Conservation (phyloP, 2,888 invertebrate species). For the Hermaeophaga mercurialis region DNA sequence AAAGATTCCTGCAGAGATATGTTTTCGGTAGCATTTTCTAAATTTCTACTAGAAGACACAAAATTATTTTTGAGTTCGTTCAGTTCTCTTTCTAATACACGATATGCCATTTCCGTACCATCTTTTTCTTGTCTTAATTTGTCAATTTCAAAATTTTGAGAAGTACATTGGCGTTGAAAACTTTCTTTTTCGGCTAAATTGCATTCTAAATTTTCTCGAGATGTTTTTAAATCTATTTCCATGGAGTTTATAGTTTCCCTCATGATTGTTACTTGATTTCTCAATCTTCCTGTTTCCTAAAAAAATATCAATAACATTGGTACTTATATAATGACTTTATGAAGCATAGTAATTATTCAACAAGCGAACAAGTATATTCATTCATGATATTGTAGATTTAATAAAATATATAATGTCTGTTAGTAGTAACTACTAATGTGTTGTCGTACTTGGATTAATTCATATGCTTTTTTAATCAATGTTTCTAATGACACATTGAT, state of each 20-base stretch:
- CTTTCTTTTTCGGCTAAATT: conserved; percentile 73
- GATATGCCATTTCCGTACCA: conserved; percentile 70
- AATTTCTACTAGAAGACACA: conserved; percentile 66
- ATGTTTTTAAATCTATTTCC: conserved; percentile 70
- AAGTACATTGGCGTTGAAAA: conserved; percentile 73
- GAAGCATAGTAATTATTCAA: too few species aligned
- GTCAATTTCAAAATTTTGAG: conserved; percentile 73
- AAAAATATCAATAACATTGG: too few species aligned
- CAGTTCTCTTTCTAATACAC: conserved; percentile 75
- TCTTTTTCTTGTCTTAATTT: conserved; percentile 80
- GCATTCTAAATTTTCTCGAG: conserved; percentile 70
- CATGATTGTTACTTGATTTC: conserved; percentile 60
- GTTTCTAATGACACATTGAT: conserved; percentile 71
- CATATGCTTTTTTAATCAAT: conserved; percentile 77
- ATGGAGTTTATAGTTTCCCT: conserved; percentile 66
- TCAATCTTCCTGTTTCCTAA: conserved; percentile 55
- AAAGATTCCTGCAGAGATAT: conserved; percentile 72
- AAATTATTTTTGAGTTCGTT: conserved; percentile 71
- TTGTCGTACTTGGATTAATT: conserved; percentile 74
- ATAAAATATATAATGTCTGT: too few species aligned
- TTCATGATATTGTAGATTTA: too few species aligned
- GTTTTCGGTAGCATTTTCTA: conserved; percentile 70
- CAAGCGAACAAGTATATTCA: too few species aligned
- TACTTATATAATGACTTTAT: too few species aligned
- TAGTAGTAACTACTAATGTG: too few species aligned